A percentile compares a stretch with the other conserved stretches of the same genome.
Evolutionary conservation across 1,140 invertebrate species (phyloP).

Genomic region (Drosophila rufa): DNA sequence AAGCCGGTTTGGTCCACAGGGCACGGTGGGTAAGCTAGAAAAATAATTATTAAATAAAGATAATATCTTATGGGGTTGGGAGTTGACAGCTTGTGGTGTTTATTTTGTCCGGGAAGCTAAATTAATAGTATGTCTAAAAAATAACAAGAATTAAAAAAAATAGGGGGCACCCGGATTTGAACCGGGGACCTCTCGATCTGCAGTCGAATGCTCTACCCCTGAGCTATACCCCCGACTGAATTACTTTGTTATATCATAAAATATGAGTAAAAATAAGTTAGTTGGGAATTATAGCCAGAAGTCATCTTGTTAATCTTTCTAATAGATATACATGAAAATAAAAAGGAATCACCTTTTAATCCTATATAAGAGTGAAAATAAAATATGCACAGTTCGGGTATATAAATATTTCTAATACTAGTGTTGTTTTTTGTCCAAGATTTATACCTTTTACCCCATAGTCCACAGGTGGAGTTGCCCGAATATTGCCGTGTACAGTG

Average conservation of each 20-base stretch:
- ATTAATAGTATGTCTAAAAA: not conserved
- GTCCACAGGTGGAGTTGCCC: slow-evolving; percentile 22
- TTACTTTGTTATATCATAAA: not conserved
- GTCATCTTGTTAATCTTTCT: no score
- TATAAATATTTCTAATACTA: no score
- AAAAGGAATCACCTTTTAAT: no score
- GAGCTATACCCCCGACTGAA: slow-evolving; percentile 91
- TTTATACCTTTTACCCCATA: not conserved
- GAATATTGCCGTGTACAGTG: slow-evolving; percentile 45
- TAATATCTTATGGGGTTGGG: not conserved
- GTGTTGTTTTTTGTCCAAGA: not conserved
- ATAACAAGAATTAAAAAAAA: not conserved
- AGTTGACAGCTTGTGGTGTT: not conserved
- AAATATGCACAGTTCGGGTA: no score
- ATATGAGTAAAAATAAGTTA: no score
- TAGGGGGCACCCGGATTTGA: slow-evolving; percentile 97
- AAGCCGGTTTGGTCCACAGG: slow-evolving; percentile 57
- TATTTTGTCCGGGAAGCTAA: not conserved
- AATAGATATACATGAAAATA: no score
- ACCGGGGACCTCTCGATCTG: slow-evolving; percentile 97
- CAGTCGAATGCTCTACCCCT: slow-evolving; percentile 97
- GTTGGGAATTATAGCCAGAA: no score
- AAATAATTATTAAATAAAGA: not conserved
- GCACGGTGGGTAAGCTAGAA: slow-evolving; percentile 4
- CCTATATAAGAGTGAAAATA: no score